phyloP scores from a whole-genome alignment of 2,888 invertebrate genomes.

The Philopedon plagiatum region DNA sequence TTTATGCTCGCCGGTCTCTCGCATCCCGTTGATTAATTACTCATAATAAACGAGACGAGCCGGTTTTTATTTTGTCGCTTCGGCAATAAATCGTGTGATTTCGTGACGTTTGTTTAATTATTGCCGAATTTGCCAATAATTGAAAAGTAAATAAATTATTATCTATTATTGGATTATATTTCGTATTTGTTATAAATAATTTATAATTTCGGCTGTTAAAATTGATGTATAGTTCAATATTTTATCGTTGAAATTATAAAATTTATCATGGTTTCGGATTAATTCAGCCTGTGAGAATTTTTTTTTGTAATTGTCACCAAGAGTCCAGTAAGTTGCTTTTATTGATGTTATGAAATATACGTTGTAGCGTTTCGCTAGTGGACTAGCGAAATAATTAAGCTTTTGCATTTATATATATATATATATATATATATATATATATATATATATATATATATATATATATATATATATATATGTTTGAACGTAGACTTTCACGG shows the following conservation, averaged over 20 bases:
- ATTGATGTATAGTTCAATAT: background rate
- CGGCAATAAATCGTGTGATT: constrained; percentile 33
- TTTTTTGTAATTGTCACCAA: no score
- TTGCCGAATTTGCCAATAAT: constrained; percentile 41
- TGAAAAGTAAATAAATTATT: constrained; percentile 44
- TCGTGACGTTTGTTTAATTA: constrained; percentile 39
- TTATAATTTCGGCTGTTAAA: background rate
- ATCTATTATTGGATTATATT: constrained; percentile 17
- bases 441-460: background rate
- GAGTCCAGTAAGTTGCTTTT: no score
- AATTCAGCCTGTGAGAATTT: background rate
- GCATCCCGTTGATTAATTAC: constrained; percentile 45
- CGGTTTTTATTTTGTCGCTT: constrained; percentile 37
- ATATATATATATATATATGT: background rate
- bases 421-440: background rate
- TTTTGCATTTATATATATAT: background rate
- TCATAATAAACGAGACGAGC: constrained; percentile 41
- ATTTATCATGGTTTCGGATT: background rate
- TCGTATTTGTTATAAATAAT: constrained; percentile 17
- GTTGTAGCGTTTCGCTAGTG: no score
- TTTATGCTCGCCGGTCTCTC: constrained; percentile 36
- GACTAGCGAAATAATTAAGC: no score
- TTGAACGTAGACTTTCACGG: no score
- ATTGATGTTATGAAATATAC: no score
- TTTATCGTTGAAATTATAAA: background rate